Conservation (phyloP, 2,797 vertebrate species). For the Pristis pectinata region DNA sequence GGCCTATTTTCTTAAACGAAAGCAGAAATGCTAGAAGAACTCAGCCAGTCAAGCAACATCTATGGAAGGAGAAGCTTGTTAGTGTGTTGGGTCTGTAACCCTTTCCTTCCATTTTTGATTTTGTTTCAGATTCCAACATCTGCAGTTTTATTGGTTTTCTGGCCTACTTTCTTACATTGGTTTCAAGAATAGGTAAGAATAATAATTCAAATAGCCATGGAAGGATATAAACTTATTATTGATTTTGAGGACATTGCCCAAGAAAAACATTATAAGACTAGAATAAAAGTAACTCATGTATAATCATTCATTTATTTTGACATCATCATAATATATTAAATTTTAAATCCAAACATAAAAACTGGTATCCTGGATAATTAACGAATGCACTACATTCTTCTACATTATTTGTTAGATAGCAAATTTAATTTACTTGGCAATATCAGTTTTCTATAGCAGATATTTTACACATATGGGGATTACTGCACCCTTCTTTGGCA, state of each 20-base stretch:
- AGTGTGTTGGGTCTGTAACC: no score
- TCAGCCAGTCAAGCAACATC: no score
- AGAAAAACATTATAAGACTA: neutral
- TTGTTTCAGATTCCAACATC: no score
- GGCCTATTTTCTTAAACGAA: neutral
- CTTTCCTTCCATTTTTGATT: no score
- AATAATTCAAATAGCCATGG: neutral
- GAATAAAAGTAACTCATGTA: neutral
- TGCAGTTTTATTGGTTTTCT: no score
- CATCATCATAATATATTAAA: neutral
- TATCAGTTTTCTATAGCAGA: slow-evolving; percentile 1
- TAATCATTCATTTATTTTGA: neutral
- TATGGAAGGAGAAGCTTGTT: no score
- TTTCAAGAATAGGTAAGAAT: neutral
- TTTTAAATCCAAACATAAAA: neutral
- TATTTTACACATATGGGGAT: neutral
- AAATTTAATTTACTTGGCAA: neutral
- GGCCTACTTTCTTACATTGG: neutral
- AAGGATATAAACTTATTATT: neutral
- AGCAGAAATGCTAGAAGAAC: no score
- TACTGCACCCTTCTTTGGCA: neutral
- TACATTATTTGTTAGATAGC: neutral
- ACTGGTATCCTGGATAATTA: neutral
- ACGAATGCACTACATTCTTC: neutral
- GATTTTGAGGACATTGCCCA: neutral